Conservation (phyloP, 2,113 vertebrate genomes). For the Pseudorhombus dupliciocellatus region DNA sequence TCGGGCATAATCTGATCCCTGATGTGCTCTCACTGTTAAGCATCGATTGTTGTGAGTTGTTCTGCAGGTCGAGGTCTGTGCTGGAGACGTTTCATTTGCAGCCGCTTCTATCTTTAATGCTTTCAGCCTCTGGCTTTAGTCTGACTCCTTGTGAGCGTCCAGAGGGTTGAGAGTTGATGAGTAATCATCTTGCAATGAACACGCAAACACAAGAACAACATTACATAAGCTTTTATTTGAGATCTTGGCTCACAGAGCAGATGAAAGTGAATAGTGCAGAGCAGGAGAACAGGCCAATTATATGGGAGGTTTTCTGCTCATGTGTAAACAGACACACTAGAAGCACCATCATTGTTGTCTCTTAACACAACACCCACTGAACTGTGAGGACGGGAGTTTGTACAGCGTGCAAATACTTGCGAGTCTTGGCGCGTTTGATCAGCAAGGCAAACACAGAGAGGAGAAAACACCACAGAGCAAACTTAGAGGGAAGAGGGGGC, state of each 20-base stretch:
- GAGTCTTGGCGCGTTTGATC: slow-evolving; percentile 31
- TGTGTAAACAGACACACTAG: neutral
- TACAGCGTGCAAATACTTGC: slow-evolving; percentile 20
- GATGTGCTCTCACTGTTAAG: too few relatives aligned
- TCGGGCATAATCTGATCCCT: too few relatives aligned
- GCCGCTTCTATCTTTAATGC: slow-evolving; percentile 27
- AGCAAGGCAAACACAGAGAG: slow-evolving; percentile 16
- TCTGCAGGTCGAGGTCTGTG: slow-evolving; percentile 8
- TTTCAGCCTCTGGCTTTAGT: slow-evolving; percentile 28
- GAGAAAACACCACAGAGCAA: neutral
- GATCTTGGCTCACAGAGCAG: slow-evolving; percentile 28
- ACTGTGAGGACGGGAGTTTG: neutral
- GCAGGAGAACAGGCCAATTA: neutral
- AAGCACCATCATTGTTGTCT: slow-evolving; percentile 2
- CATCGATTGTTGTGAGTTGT: neutral
- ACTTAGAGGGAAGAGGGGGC: slow-evolving; percentile 23
- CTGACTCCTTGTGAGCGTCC: slow-evolving; percentile 36
- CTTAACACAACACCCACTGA: neutral
- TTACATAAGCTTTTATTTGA: slow-evolving; percentile 30
- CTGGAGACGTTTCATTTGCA: slow-evolving; percentile 24
- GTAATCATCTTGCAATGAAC: slow-evolving; percentile 58
- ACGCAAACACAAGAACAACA: slow-evolving; percentile 27
- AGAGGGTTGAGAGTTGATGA: slow-evolving; percentile 51
- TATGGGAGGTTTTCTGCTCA: neutral
- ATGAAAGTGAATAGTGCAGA: neutral